Conservation (phyloP, 2,797 vertebrate species). For the Melanotaenia trifasciata region DNA sequence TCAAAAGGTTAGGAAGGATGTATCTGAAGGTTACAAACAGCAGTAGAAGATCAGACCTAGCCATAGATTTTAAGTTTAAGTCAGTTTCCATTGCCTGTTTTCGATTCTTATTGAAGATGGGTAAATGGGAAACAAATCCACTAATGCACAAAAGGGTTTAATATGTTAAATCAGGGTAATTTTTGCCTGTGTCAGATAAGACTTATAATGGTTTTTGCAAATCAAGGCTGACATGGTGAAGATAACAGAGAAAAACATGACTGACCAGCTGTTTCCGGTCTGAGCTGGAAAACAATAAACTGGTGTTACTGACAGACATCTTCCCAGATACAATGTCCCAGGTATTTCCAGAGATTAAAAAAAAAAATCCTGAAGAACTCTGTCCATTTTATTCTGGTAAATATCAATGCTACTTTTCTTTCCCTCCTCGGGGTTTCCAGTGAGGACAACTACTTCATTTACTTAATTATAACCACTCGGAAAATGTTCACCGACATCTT, state of each 20-base stretch:
- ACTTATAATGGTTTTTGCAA: not conserved
- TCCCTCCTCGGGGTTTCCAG: not conserved
- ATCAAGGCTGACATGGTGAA: not conserved
- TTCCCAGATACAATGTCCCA: not conserved
- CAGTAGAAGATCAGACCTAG: not conserved
- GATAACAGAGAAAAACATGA: not conserved
- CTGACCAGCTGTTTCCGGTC: not conserved
- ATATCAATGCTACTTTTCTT: not conserved
- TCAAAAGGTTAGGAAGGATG: conserved; percentile 30
- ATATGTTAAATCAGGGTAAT: too few species aligned
- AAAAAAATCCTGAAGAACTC: not conserved
- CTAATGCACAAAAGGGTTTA: not conserved
- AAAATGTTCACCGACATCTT: not conserved
- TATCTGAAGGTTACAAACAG: conserved; percentile 28
- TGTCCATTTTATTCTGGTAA: not conserved
- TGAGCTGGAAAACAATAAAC: not conserved
- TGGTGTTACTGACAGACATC: not conserved
- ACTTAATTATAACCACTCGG: not conserved
- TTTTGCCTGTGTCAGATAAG: not conserved
- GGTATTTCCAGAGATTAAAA: not conserved
- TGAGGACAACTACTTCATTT: not conserved
- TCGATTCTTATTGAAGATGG: not conserved
- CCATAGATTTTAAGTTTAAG: not conserved
- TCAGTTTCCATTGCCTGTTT: not conserved
- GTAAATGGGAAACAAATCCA: not conserved